These are phyloP conservation scores for Amaurobius ferox DNA, from an alignment of 2,888 invertebrate species.

Conservation along the genomic window DNA sequence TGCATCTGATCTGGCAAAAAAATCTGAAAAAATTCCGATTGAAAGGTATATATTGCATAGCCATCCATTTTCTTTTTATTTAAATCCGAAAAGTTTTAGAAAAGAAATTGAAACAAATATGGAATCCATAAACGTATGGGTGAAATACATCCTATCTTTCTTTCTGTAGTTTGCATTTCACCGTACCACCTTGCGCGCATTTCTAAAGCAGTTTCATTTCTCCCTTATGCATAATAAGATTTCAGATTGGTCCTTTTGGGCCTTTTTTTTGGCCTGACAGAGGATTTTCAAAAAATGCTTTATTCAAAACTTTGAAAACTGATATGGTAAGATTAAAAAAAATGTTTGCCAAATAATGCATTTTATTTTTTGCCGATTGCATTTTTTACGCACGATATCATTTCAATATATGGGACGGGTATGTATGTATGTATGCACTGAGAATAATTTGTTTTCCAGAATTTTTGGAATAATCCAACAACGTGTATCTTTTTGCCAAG, in stretches of 20 bases:
- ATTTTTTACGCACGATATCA: not conserved
- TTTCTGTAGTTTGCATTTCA: constrained; percentile 19
- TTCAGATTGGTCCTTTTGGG: constrained; percentile 54
- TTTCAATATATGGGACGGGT: constrained; percentile 1
- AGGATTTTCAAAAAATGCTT: constrained; percentile 62
- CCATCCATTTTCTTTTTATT: not conserved
- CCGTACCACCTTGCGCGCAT: constrained; percentile 32
- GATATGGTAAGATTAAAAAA: constrained; percentile 59
- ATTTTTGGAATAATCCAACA: not conserved
- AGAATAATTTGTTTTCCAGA: not conserved
- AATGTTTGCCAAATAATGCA: constrained; percentile 26
- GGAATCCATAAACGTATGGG: not conserved
- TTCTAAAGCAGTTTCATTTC: constrained; percentile 35
- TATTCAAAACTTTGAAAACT: constrained; percentile 64
- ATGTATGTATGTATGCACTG: not conserved
- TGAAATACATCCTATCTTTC: not conserved
- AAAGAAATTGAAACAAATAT: constrained; percentile 1
- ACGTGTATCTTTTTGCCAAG: not conserved
- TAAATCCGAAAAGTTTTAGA: constrained; percentile 1
- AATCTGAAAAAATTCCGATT: not conserved
- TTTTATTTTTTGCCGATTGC: not conserved
- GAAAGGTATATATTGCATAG: not conserved
- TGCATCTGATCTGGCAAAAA: not conserved
- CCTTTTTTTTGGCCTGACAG: constrained; percentile 45
- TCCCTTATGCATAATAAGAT: constrained; percentile 59